Conservation (phyloP, 2,113 vertebrate genomes). For the Chauna torquata region DNA sequence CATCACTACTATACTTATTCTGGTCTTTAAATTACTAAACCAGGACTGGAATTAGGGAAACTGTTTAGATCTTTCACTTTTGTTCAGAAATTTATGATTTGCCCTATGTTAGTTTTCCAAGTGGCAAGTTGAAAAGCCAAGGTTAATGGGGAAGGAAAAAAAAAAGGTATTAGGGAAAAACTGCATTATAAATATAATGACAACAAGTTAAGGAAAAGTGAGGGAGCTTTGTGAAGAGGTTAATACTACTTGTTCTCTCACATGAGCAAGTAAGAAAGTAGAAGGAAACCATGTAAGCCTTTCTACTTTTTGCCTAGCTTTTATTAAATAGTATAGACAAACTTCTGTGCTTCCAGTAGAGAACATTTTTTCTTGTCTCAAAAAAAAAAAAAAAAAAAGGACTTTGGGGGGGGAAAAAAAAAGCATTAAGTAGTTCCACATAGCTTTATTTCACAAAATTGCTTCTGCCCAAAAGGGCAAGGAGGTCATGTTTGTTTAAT, state of each 20-base stretch:
- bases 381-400: neutral
- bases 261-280: neutral
- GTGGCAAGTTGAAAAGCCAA: neutral
- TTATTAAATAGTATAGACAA: constrained; percentile 64
- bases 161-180: neutral
- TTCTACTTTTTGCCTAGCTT: constrained; percentile 58
- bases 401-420: neutral
- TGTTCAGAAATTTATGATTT: neutral
- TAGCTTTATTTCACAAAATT: constrained; percentile 60
- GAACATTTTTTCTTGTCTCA: constrained; percentile 18
- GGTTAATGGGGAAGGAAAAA: neutral
- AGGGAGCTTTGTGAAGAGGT: neutral
- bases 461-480: neutral
- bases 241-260: neutral
- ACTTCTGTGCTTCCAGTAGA: constrained; percentile 49
- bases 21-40: neutral
- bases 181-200: neutral
- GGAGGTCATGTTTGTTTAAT: neutral
- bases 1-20: neutral
- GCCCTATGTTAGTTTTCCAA: neutral
- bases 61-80: neutral
- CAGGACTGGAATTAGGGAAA: neutral
- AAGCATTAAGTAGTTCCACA: neutral
- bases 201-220: neutral
- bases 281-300: constrained; percentile 39